Evolutionary conservation across 1,140 invertebrate species (phyloP).

Genomic region (Gryllus bimaculatus): DNA sequence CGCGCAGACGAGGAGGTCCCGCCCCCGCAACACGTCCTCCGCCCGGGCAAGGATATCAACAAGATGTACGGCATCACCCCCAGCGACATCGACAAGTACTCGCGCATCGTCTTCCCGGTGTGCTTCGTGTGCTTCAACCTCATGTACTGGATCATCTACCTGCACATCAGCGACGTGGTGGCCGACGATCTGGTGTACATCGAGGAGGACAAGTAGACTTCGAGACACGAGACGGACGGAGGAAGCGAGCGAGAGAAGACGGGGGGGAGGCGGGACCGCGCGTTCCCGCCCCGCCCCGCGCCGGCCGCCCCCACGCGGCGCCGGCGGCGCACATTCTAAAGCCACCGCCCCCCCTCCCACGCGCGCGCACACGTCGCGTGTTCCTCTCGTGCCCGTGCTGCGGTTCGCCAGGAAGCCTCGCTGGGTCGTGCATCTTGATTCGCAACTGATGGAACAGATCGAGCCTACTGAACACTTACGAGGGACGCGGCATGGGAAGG

Average conservation of each 20-base stretch:
- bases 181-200: constrained; percentile 38
- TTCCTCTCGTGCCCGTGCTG: no score
- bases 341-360: background rate
- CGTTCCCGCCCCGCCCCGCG: background rate
- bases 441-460: background rate
- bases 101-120: constrained; percentile 47
- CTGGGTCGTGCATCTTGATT: background rate
- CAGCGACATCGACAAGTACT: constrained; percentile 50
- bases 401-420: no score
- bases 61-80: constrained; percentile 43
- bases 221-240: background rate
- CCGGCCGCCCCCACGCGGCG: no score
- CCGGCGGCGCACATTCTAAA: background rate
- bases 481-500: background rate
- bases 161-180: constrained; percentile 45
- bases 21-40: constrained; percentile 18
- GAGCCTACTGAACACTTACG: background rate
- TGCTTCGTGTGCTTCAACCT: constrained; percentile 51
- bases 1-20: constrained; percentile 33
- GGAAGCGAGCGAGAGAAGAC: background rate
- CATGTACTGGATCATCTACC: constrained; percentile 52
- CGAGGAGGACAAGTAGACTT: constrained; percentile 25
- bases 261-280: no score
- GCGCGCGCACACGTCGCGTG: no score
- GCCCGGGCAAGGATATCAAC: constrained; percentile 34